Evolutionary conservation across 2,888 invertebrate genomes (phyloP).

Genomic region (Cristatella mucedo): DNA sequence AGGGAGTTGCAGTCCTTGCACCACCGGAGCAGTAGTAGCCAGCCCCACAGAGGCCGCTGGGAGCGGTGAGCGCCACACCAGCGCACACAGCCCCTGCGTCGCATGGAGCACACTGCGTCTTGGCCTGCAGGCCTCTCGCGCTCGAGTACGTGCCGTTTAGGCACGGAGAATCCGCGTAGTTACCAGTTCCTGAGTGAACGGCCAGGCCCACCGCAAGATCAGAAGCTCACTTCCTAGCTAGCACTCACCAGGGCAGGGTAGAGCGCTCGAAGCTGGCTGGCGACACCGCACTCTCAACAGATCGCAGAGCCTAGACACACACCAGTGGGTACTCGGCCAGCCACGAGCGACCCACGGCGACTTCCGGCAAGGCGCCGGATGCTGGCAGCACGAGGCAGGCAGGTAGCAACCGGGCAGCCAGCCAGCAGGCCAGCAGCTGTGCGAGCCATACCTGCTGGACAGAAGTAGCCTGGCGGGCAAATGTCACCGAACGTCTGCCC

Average conservation of each 20-base stretch:
- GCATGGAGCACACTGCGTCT: conserved; percentile 23
- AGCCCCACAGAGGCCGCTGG: conserved; percentile 25
- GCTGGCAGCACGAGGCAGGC: too few species aligned
- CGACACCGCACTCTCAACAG: too few species aligned
- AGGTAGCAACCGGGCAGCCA: too few species aligned
- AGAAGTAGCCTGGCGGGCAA: conserved; percentile 31
- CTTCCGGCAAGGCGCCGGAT: too few species aligned
- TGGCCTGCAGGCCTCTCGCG: conserved; percentile 19
- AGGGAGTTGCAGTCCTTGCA: conserved; percentile 24
- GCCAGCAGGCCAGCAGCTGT: too few species aligned
- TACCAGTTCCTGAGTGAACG: conserved; percentile 18
- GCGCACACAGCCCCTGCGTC: conserved; percentile 27
- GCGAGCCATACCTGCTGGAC: conserved; percentile 22
- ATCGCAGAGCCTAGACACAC: too few species aligned
- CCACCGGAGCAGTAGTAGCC: conserved; percentile 29
- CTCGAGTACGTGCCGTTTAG: conserved; percentile 32
- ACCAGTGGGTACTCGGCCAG: too few species aligned
- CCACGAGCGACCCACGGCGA: too few species aligned
- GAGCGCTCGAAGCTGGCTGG: too few species aligned
- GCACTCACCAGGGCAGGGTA: too few species aligned
- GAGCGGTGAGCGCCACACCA: conserved; percentile 22
- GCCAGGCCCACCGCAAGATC: too few species aligned
- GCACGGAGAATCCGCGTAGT: conserved; percentile 23
- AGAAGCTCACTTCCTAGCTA: too few species aligned
- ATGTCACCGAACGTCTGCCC: neutral